phyloP scores from a whole-genome alignment of 2,113 vertebrate species.

The Dasypus novemcinctus region DNA sequence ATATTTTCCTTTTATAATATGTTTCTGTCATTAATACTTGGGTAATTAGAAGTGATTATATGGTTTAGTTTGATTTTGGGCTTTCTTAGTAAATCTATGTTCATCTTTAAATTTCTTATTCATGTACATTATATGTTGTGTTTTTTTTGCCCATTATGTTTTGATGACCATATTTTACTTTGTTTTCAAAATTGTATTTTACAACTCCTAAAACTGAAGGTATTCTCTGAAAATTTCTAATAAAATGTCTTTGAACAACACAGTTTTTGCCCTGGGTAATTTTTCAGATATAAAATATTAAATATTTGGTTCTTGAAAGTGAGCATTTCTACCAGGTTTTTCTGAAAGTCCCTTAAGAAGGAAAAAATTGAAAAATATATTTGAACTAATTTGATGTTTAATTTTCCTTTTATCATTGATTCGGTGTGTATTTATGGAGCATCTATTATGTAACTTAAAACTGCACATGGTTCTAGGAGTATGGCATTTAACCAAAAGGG shows the following conservation, averaged over 20 bases:
- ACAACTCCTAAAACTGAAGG: background rate
- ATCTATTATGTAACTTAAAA: background rate
- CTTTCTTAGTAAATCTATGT: background rate
- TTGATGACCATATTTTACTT: background rate
- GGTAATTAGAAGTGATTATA: background rate
- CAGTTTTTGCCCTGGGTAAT: background rate
- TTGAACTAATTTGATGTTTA: background rate
- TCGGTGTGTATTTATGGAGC: background rate
- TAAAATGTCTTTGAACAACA: background rate
- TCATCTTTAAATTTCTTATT: slow-evolving; percentile 14
- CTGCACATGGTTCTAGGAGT: background rate
- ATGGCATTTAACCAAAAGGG: background rate
- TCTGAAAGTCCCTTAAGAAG: background rate
- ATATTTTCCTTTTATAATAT: slow-evolving; percentile 35
- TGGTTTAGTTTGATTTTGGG: background rate
- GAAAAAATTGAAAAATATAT: background rate
- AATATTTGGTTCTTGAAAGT: slow-evolving; percentile 8
- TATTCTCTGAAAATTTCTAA: background rate
- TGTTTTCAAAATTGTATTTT: background rate
- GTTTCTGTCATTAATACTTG: background rate
- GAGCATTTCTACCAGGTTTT: slow-evolving; percentile 15
- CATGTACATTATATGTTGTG: background rate
- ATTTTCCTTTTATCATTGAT: background rate
- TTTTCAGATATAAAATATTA: slow-evolving; percentile 9
- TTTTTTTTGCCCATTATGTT: background rate